These are phyloP conservation scores for Lumbricus terrestris DNA, from an alignment of 2,888 invertebrate genomes.

Conservation along the genomic window DNA sequence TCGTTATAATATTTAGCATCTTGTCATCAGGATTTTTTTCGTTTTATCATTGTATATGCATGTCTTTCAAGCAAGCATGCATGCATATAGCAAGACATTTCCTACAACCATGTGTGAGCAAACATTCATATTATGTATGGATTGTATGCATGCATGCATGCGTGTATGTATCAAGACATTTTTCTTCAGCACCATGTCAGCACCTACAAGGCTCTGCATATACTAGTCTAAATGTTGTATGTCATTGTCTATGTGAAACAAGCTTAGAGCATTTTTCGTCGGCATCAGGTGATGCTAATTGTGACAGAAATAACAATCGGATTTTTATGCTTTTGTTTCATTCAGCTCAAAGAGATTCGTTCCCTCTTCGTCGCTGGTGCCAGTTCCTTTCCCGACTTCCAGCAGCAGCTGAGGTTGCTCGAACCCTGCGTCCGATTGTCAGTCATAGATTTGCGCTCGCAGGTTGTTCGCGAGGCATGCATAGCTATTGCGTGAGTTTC, in stretches of 20 bases:
- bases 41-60: too few species aligned
- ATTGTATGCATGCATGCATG: too few species aligned
- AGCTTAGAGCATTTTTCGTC: background rate
- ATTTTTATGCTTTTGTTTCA: background rate
- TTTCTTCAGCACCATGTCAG: background rate
- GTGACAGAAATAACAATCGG: background rate
- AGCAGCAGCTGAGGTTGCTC: slow-evolving; percentile 73
- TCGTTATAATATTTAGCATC: too few species aligned
- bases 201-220: background rate
- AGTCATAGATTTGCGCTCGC: slow-evolving; percentile 66
- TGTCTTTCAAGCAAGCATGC: too few species aligned
- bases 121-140: too few species aligned
- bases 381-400: slow-evolving; percentile 73
- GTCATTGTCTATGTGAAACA: background rate
- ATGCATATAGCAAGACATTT: too few species aligned
- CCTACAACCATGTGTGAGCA: too few species aligned
- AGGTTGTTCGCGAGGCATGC: slow-evolving; percentile 92
- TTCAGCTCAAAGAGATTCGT: slow-evolving; percentile 80
- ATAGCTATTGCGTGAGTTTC: slow-evolving; percentile 78
- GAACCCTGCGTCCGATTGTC: slow-evolving; percentile 57
- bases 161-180: background rate
- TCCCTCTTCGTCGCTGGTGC: slow-evolving; percentile 80
- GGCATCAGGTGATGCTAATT: background rate
- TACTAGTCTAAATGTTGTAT: background rate
- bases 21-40: too few species aligned